Conservation (phyloP, 2,797 vertebrate species). For the Pseudopleuronectes americanus region DNA sequence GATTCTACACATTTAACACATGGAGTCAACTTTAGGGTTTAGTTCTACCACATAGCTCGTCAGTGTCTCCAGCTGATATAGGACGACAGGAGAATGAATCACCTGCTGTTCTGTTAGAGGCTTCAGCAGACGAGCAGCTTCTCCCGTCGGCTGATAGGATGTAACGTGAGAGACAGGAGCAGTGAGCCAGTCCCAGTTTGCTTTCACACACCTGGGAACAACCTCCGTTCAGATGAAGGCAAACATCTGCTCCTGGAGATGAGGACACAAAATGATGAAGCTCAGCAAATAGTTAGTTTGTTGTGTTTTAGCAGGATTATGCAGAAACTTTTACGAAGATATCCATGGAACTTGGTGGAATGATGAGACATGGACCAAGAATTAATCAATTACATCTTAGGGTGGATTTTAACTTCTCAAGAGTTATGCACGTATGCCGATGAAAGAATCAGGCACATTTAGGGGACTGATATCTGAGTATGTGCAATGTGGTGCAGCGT, state of each 20-base stretch:
- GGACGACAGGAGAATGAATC: background rate
- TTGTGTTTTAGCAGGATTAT: background rate
- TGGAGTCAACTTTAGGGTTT: background rate
- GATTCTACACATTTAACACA: slow-evolving; percentile 50
- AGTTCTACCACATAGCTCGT: background rate
- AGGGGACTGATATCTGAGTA: no score
- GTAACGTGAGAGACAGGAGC: slow-evolving; percentile 82
- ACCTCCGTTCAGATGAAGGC: slow-evolving; percentile 87
- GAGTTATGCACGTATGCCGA: no score
- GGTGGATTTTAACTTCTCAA: no score
- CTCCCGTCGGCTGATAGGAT: slow-evolving; percentile 75
- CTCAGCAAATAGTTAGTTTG: background rate
- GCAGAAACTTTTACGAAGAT: no score
- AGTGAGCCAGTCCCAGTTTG: slow-evolving; percentile 78
- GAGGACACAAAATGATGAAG: background rate
- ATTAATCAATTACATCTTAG: no score
- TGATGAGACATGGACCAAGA: no score
- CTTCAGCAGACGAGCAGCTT: slow-evolving; percentile 67
- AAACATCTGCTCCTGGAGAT: slow-evolving; percentile 82
- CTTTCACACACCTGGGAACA: slow-evolving; percentile 89
- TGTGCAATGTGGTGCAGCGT: no score
- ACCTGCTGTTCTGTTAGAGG: slow-evolving; percentile 76
- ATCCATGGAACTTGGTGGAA: no score
- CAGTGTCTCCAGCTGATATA: background rate
- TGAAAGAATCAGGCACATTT: no score